phyloP scores from a whole-genome alignment of 2,797 vertebrate species.

The Poecile montanus region DNA sequence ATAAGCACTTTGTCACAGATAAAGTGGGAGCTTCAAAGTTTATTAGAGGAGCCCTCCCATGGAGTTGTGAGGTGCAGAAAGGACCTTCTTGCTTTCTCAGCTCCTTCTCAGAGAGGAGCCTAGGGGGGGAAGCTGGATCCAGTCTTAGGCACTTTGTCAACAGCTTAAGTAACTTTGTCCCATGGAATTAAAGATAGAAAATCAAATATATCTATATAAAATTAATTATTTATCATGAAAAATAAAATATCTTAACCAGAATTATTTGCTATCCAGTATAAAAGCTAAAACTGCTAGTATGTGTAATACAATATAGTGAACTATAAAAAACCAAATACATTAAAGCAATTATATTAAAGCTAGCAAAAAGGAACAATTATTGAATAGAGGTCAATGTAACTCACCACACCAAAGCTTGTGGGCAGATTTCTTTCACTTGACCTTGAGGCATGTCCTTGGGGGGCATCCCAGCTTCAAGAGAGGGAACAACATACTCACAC shows the following conservation, averaged over 20 bases:
- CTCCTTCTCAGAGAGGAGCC: neutral
- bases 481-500: neutral
- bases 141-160: neutral
- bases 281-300: neutral
- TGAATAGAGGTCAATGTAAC: fast-evolving
- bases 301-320: neutral
- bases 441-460: neutral
- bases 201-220: neutral
- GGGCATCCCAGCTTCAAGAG: neutral
- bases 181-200: neutral
- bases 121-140: neutral
- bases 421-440: neutral
- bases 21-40: neutral
- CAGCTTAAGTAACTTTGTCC: neutral
- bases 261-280: neutral
- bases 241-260: neutral
- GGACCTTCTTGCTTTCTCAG: too few species aligned
- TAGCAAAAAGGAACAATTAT: neutral
- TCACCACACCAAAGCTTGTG: neutral
- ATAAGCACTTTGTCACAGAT: neutral
- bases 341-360: neutral
- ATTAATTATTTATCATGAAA: neutral
- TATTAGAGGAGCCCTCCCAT: neutral
- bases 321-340: neutral
- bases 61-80: neutral